phyloP scores from a whole-genome alignment of 2,888 invertebrate species.

The Blastobasis lacticolella region DNA sequence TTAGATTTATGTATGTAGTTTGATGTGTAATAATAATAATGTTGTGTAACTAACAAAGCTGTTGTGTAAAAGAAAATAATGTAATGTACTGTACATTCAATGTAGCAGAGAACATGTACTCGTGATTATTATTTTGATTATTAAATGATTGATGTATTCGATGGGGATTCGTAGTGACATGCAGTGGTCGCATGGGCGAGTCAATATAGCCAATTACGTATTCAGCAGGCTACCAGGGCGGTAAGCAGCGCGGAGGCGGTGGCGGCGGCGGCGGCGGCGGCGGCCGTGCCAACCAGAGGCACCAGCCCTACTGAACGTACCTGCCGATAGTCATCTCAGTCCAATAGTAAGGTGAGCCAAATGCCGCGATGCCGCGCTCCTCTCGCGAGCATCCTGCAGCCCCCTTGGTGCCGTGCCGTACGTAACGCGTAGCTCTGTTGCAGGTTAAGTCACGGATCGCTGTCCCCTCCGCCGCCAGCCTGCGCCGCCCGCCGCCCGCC shows the following conservation, averaged over 20 bases:
- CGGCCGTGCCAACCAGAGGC: conserved; percentile 88
- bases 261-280: conserved; percentile 81
- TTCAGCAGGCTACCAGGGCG: conserved; percentile 82
- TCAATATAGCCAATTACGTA: no score
- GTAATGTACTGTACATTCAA: no score
- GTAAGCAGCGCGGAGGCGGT: conserved; percentile 88
- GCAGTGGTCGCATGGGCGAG: no score
- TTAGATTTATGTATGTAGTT: no score
- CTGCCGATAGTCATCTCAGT: conserved; percentile 67
- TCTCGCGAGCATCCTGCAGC: not conserved
- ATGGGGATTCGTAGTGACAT: no score
- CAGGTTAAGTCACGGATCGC: conserved; percentile 72
- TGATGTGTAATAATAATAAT: no score
- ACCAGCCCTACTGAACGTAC: conserved; percentile 86
- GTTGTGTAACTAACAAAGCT: no score
- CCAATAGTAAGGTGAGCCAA: conserved; percentile 61
- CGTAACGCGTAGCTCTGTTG: conserved; percentile 24
- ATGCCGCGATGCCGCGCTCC: not conserved
- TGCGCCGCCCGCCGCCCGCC: conserved; percentile 29
- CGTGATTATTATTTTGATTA: no score
- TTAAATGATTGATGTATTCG: no score
- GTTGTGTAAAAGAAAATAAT: no score
- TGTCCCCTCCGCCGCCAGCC: conserved; percentile 39
- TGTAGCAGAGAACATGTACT: no score
- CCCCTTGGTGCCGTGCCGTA: not conserved